These are phyloP conservation scores for Petrocephalus zakoni DNA, from an alignment of 2,113 vertebrate genomes.

Conservation along the genomic window DNA sequence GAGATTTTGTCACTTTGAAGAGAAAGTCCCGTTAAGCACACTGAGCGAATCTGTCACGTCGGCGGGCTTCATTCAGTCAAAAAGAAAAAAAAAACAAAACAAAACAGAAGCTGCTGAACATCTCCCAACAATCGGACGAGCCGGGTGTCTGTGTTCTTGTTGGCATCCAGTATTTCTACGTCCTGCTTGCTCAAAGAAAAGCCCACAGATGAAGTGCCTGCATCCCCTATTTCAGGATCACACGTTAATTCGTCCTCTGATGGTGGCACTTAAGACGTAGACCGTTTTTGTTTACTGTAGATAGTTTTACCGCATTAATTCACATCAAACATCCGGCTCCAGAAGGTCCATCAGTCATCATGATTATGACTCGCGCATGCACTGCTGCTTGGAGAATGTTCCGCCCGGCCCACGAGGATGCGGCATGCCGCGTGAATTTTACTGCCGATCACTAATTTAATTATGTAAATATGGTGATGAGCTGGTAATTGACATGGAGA, in stretches of 20 bases:
- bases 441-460: background rate
- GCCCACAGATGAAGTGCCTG: background rate
- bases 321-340: background rate
- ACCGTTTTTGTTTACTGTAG: background rate
- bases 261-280: background rate
- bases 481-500: background rate
- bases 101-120: slow-evolving; percentile 18
- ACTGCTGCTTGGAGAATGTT: background rate
- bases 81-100: slow-evolving; percentile 19
- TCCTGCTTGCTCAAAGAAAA: background rate
- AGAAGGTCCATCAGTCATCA: background rate
- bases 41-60: slow-evolving; percentile 46
- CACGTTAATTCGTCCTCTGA: background rate
- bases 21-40: slow-evolving; percentile 39
- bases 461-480: background rate
- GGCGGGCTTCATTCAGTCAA: slow-evolving; percentile 27
- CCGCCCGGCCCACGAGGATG: background rate
- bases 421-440: background rate
- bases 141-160: background rate
- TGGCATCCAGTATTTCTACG: background rate
- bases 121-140: slow-evolving; percentile 5
- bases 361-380: background rate
- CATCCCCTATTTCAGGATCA: background rate
- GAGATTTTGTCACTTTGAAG: slow-evolving; percentile 45
- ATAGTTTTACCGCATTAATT: background rate